Evolutionary conservation across 1,140 invertebrate species (phyloP), one percentile per base, ranked within the genome.

Genomic region (Drosophila kikkawai): DNA sequence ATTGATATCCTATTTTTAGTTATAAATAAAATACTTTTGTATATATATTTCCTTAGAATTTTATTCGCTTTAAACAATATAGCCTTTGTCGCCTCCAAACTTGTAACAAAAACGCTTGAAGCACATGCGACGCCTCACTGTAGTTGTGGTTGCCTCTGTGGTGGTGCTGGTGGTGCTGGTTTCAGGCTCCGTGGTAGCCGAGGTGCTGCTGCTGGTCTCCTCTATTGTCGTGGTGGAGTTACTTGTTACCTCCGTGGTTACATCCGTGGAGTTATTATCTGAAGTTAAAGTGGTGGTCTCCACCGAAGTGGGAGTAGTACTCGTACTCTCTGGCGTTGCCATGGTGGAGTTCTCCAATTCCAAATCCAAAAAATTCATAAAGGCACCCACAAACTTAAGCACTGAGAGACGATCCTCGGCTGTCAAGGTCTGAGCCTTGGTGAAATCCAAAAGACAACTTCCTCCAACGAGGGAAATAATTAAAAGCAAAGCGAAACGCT

Each of bases 41-140:
- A 29, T 29, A 48, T n/a, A 48, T 4, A 48, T 29, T 29, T 32
- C 5, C 2, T 12, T 7, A 1, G 1, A 12, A 29, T 48, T 50
- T 51, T 51, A 51, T 51, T 51, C 48, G 0, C 5, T 57, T 45
- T 53, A 73, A 17, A 86, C 64, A 36, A 74, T 87, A 8, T 88
- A 88, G 0, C 85, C 85, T 26, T 57, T 71, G 22, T 90, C 85
- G 36, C 58, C 75, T 15, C 36, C 42, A 13, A 88, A 88, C 26
- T 90, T 88, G 26, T 90, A 90, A 26, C 85, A 88, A 4, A 66
- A 61, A 0, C 84, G 66, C 48, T 81, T 88, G 22, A 90, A 88
- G 56, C 84, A 88, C 47, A 88, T 85, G 22, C 84, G 70, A 3
- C 26, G 44, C 19, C 67, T 48, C 3, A 8, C 41, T 4, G 65